phyloP scores from a whole-genome alignment of 2,888 invertebrate species.

The Lochmaea capreae region DNA sequence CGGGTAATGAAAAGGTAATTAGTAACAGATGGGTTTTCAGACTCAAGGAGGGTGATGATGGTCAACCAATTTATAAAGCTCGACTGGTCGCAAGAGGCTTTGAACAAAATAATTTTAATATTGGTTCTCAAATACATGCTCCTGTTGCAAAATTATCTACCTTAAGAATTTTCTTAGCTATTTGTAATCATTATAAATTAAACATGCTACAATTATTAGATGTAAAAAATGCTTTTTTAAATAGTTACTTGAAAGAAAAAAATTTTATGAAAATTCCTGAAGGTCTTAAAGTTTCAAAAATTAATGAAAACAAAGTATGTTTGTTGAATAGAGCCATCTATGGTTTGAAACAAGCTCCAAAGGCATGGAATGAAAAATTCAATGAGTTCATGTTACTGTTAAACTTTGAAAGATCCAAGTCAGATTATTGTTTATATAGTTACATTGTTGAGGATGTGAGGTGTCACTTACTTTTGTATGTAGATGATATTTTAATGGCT shows the following conservation, averaged over 20 bases:
- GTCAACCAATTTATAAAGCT: constrained; percentile 39
- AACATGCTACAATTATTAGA: constrained; percentile 33
- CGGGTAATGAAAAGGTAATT: constrained; percentile 33
- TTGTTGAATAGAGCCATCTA: constrained; percentile 31
- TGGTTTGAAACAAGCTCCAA: constrained; percentile 34
- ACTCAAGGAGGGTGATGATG: constrained; percentile 31
- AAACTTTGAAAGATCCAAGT: constrained; percentile 37
- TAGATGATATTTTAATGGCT: constrained; percentile 32
- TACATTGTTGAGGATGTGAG: constrained; percentile 28
- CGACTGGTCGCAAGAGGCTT: constrained; percentile 40
- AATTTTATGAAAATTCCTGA: constrained; percentile 34
- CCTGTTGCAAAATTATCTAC: constrained; percentile 34
- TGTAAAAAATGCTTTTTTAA: constrained; percentile 34
- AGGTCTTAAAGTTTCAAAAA: constrained; percentile 22
- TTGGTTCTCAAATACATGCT: constrained; percentile 29
- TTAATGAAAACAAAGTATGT: constrained; percentile 30
- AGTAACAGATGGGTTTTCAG: constrained; percentile 36
- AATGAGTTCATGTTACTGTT: constrained; percentile 30
- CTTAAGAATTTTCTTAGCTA: constrained; percentile 29
- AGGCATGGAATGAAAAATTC: constrained; percentile 38
- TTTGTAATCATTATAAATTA: constrained; percentile 30
- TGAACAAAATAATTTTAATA: constrained; percentile 25
- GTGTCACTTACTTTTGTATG: constrained; percentile 31
- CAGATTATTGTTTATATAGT: constrained; percentile 38
- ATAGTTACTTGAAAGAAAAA: constrained; percentile 28